Evolutionary conservation across 2,113 vertebrate species (phyloP), one percentile per base, ranked within the genome.

Genomic region (Nematolebias whitei): DNA sequence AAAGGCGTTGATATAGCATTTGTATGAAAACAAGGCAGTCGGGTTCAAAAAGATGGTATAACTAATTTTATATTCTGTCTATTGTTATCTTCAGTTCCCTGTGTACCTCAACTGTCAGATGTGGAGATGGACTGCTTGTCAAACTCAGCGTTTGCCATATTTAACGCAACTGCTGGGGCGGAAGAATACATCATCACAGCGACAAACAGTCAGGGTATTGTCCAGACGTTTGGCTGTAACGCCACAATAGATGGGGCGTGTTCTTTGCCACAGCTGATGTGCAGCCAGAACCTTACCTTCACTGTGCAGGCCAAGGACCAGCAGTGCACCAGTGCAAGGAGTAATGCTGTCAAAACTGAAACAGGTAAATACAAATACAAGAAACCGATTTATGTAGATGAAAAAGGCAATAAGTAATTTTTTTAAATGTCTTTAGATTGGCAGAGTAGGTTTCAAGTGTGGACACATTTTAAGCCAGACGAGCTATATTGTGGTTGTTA

Each of bases 51-150:
- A n/a, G 7, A n/a, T 45, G 16, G 6, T 8, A 45, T 9, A 6
- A 18, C 32, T 13, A 7, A 54, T 20, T 54, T 54, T n/a, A 13
- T 38, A 16, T 38, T 26, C 19, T 53, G 23, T 51, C 29, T 11
- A 35, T 32, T n/a, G 4, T 23, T n/a, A n/a, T n/a, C n/a, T n/a
- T n/a, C 66, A 93, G 93, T 78, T 44, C 92, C 92, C 4, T 94
- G 93, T 19, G 32, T 74, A 8, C 91, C 93, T 22, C 39, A 23
- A 15, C 62, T 93, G 43, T 48, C 71, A 0, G 71, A 67, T 0
- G 91, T 92, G 39, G 86, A 92, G 58, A 82, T 93, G 4, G 91
- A 93, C 80, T 94, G 93, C 67, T 65, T 89, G 19, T 78, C 80
- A 1, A 91, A 91, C 66, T 88, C 89, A 0, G 88, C 89, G 47